These are phyloP conservation scores for Centruroides sculpturatus DNA, from an alignment of 1,140 invertebrate species.

Conservation along the genomic window DNA sequence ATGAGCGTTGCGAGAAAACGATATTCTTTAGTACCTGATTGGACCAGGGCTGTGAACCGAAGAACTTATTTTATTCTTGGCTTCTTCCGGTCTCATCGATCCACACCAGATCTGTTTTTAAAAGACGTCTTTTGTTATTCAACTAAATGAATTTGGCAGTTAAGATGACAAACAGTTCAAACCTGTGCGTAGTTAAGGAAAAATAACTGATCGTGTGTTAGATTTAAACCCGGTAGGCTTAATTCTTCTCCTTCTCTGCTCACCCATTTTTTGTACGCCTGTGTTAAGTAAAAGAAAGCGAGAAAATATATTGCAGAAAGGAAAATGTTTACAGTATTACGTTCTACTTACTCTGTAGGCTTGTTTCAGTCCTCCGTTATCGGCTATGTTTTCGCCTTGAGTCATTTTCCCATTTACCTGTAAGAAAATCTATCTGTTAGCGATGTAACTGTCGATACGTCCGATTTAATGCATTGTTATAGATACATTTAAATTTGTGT, in stretches of 20 bases:
- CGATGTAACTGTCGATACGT: not conserved
- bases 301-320: not conserved
- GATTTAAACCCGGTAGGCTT: conserved; percentile 22
- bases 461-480: no score
- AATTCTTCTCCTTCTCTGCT: conserved; percentile 14
- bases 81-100: conserved; percentile 89
- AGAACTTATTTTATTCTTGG: conserved; percentile 80
- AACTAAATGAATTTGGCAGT: no score
- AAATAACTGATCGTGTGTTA: conserved; percentile 60
- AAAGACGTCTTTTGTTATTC: not conserved
- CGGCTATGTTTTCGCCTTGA: conserved; percentile 60
- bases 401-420: conserved; percentile 19
- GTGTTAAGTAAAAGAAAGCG: not conserved
- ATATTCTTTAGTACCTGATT: conserved; percentile 42
- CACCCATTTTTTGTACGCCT: conserved; percentile 25
- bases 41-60: conserved; percentile 90
- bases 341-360: conserved; percentile 54
- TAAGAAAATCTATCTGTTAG: conserved; percentile 10
- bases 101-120: conserved; percentile 78
- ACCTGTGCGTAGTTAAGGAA: conserved; percentile 67
- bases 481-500: conserved; percentile 16
- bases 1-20: not conserved
- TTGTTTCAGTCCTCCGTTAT: conserved; percentile 90
- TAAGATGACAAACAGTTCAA: no score
- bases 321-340: not conserved